phyloP scores from a whole-genome alignment of 2,888 invertebrate species.

The Pyralis farinalis region DNA sequence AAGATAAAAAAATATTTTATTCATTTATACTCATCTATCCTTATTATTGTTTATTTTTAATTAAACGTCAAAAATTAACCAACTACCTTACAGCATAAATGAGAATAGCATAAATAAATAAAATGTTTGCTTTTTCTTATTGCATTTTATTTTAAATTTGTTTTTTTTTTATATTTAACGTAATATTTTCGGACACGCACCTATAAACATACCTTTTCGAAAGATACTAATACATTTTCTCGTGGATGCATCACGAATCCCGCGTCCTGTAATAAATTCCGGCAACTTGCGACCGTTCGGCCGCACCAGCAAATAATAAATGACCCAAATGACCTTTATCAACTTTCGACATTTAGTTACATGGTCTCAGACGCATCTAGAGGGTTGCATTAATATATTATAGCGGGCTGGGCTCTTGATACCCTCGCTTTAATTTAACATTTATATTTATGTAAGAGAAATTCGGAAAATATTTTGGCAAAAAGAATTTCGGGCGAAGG shows the following conservation, averaged over 20 bases:
- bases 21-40: too few species aligned
- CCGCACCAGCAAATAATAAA: constrained; percentile 45
- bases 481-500: neutral
- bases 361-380: neutral
- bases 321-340: constrained; percentile 53
- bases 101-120: too few species aligned
- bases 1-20: too few species aligned
- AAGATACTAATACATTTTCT: too few species aligned
- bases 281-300: constrained; percentile 16
- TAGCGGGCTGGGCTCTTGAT: constrained; percentile 4
- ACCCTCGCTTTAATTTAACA: constrained; percentile 13
- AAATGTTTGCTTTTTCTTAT: too few species aligned
- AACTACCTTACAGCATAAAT: too few species aligned
- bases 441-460: neutral
- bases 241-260: neutral
- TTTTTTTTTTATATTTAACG: too few species aligned
- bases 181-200: too few species aligned
- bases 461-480: neutral
- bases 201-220: too few species aligned
- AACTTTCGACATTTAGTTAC: constrained; percentile 45
- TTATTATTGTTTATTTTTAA: too few species aligned
- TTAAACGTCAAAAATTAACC: too few species aligned
- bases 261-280: constrained; percentile 34
- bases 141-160: too few species aligned
- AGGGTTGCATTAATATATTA: constrained; percentile 9